These are phyloP conservation scores for Epirrhoe alternata DNA, from an alignment of 2,888 invertebrate genomes.

Conservation along the genomic window DNA sequence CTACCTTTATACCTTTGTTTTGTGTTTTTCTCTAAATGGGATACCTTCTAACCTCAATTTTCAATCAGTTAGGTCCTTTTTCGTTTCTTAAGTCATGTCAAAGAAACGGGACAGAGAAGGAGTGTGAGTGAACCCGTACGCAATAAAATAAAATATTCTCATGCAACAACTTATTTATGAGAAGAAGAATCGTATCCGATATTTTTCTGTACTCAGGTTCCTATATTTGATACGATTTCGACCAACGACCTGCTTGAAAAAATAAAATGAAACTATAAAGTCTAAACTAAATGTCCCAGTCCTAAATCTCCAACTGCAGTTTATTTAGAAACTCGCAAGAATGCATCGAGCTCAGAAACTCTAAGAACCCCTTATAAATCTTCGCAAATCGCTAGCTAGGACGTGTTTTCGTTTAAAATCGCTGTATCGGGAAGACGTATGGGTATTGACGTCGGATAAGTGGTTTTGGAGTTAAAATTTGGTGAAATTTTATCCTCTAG, in stretches of 20 bases:
- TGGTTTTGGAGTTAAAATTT: slow-evolving; percentile 31
- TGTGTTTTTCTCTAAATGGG: too few species aligned
- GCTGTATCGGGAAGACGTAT: slow-evolving; percentile 52
- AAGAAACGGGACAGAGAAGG: too few species aligned
- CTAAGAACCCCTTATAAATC: slow-evolving; percentile 60
- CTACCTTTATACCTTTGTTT: too few species aligned
- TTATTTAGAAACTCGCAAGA: slow-evolving; percentile 44
- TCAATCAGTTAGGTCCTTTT: too few species aligned
- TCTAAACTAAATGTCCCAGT: slow-evolving; percentile 38
- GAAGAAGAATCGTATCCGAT: too few species aligned
- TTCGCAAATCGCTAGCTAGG: slow-evolving; percentile 53
- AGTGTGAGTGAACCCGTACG: too few species aligned
- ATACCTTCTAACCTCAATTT: neutral
- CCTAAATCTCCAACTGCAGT: slow-evolving; percentile 35
- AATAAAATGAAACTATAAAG: neutral
- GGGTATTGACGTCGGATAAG: slow-evolving; percentile 48
- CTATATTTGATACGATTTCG: neutral
- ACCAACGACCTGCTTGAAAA: neutral
- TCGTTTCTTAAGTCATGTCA: too few species aligned
- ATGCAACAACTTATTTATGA: too few species aligned
- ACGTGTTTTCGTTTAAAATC: slow-evolving; percentile 58
- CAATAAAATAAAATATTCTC: too few species aligned
- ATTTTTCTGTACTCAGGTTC: neutral
- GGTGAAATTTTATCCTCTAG: neutral
- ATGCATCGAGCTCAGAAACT: slow-evolving; percentile 48